A percentile compares a stretch with the other conserved stretches of the same genome.
phyloP scores from a whole-genome alignment of 2,797 vertebrate genomes.

The Cichlasoma orientale region DNA sequence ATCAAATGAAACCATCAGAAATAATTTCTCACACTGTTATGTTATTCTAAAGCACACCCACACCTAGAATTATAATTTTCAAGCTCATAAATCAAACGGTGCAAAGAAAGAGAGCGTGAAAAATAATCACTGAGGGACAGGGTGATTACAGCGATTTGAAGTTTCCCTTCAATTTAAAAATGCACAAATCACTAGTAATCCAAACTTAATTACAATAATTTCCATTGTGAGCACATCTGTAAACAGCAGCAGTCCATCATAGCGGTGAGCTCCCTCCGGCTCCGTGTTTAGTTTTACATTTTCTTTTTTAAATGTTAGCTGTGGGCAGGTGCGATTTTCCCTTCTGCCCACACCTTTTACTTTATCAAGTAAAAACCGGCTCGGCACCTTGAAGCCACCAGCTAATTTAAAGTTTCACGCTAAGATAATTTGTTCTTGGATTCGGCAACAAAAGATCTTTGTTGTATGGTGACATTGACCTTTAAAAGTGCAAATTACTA shows the following conservation, averaged over 20 bases:
- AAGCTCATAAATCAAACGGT: conserved; percentile 1
- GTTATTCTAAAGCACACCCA: conserved; percentile 16
- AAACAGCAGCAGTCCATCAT: neutral
- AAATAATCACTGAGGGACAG: neutral
- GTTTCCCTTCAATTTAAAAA: conserved; percentile 17
- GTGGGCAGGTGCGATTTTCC: conserved; percentile 15
- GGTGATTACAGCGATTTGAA: neutral
- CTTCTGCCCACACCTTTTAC: conserved; percentile 35
- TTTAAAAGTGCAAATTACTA: conserved; percentile 41
- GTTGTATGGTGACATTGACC: conserved; percentile 41
- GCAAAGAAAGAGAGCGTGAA: neutral
- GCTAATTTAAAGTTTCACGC: conserved; percentile 47
- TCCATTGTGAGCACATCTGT: conserved; percentile 6
- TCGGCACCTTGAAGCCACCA: conserved; percentile 29
- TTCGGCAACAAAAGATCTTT: conserved; percentile 55
- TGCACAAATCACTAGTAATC: conserved; percentile 22
- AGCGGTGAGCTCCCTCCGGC: neutral
- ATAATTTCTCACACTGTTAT: conserved; percentile 20
- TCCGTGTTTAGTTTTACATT: conserved; percentile 15
- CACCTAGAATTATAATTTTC: conserved; percentile 12
- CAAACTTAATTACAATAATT: conserved; percentile 7
- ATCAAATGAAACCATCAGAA: conserved; percentile 21
- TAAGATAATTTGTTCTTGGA: conserved; percentile 51
- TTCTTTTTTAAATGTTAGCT: conserved; percentile 14
- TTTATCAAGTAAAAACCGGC: conserved; percentile 33